Percentiles rank a stretch among this genome's conserved stretches.
phyloP scores from a whole-genome alignment of 2,888 invertebrate species.

The Chesias legatella region DNA sequence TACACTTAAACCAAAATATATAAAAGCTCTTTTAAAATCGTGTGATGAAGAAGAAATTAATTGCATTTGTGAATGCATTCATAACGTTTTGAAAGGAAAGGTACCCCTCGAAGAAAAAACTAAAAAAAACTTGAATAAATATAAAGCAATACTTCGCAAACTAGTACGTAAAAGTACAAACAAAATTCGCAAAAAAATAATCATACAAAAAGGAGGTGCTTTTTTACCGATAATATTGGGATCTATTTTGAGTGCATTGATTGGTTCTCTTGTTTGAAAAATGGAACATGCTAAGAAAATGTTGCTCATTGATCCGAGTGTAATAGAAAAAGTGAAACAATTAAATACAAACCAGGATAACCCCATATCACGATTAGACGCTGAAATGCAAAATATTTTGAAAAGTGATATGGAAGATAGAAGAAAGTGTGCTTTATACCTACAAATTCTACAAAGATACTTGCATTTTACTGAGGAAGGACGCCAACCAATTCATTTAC shows the following conservation, averaged over 20 bases:
- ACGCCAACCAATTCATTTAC: constrained; percentile 14
- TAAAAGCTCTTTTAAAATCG: constrained; percentile 25
- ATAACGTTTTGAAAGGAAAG: constrained; percentile 16
- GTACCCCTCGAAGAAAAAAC: constrained; percentile 5
- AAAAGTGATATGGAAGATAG: constrained; percentile 22
- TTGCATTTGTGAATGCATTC: constrained; percentile 31
- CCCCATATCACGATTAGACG: constrained; percentile 18
- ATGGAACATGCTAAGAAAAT: constrained; percentile 22
- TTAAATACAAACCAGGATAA: constrained; percentile 6
- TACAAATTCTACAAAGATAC: constrained; percentile 31
- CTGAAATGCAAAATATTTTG: constrained; percentile 25
- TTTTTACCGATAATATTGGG: constrained; percentile 28
- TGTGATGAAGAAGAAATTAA: constrained; percentile 29
- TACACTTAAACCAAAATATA: constrained; percentile 15
- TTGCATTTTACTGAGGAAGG: constrained; percentile 25
- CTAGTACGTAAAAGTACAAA: constrained; percentile 10
- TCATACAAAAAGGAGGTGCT: constrained; percentile 28
- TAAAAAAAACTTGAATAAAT: constrained; percentile 4
- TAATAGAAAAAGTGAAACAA: constrained; percentile 17
- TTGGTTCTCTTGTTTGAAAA: constrained; percentile 16
- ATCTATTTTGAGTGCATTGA: constrained; percentile 25
- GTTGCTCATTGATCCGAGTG: constrained; percentile 26
- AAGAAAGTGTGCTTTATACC: constrained; percentile 28
- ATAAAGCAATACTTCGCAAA: constrained; percentile 7
- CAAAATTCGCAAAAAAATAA: constrained; percentile 24